Base-by-base conservation (phyloP, 2,888 invertebrate species). In the Melitaea athalia region DNA sequence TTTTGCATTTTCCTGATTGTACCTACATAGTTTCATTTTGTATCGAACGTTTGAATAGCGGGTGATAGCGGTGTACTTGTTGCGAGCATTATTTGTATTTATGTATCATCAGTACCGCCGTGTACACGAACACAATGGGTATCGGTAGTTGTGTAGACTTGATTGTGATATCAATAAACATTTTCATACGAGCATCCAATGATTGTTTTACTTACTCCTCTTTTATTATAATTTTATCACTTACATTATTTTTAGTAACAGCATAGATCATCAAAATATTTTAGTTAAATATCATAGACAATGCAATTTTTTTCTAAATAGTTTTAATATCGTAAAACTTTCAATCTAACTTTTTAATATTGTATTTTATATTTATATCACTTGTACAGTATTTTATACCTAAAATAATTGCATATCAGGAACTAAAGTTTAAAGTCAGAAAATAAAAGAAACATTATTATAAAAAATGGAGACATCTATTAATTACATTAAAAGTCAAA, bases 121-220 rank as follows among this genome's bases (percentile, higher is more conserved):
- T 85, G 87, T 85, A 87, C 86, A 86, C 85, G 84, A 85, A 80
- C 82, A 81, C 83, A 85, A 85, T 83, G 91, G 88, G 85, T 88
- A 85, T 72, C 67, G 87, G 91, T 92, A 92, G 93, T 83, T 87
- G 89, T 86, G 92, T 92, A 92, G 92, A 90, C 84, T 89, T 92
- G 89, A 92, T 92, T 92, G 92, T 92, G 92, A 92, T 92, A 92
- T 89, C 93, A 92, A 88, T 92, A 92, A 92, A 92, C 91, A 92
- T 92, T 92, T 92, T 92, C 92, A 92, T 92, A 92, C 92, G 91
- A 92, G 93, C 92, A 92, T 92, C 86, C 83, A 85, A 78, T 31
- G 59, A 65, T 78, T 79, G 83, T 86, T 85, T 85, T 79, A 88
- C 84, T 79, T 73, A 63, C 67, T 55, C 53, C 24, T 38, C 43